Base-by-base conservation (phyloP, 2,888 invertebrate species). In the Apodemia mormo region DNA sequence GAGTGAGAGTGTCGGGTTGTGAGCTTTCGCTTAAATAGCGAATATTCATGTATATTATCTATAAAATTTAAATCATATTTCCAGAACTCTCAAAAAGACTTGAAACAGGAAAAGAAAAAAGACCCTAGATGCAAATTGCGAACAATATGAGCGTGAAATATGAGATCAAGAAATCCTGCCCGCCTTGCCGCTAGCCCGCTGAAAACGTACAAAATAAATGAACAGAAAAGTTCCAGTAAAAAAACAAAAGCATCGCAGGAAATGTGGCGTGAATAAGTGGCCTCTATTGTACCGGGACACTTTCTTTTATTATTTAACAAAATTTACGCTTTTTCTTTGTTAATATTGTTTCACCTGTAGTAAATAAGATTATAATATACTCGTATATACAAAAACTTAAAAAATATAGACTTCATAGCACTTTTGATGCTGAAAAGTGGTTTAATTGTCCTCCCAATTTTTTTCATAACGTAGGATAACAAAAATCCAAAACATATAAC, bases 121-220 rank as follows among this genome's bases (percentile, higher is more conserved):
- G 33, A 33, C 61, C 33, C 61, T 61, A 33, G 61, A 87, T 85
- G 85, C 82, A 85, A 89, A 87, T 84, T 78, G 79, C 76, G 82
- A 81, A 89, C 92, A 93, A 93, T 93, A 93, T 93, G 92, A 93
- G 86, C 84, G 86, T 92, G 89, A 93, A 92, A 93, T 92, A 93
- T 90, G 92, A 90, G 90, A 85, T 86, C 88, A 88, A 92, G 92
- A 91, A 88, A 93, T 92, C 92, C 92, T 91, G 91, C 76, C 71
- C 81, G 79, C 80, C 83, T 29, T 29, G 56, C 56, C 56, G 22
- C 61, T 61, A 12, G 61, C 33, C 61, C 61, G 30, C 22, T 30
- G 33, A 30, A 83, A 84, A 85, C 85, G 82, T 82, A 79, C 83
- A 85, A 87, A 84, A 88, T 89, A 91, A 92, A 90, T 90, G 90